Percentiles rank a stretch among this genome's conserved stretches.
Conservation (phyloP, 1,140 invertebrate species). For the Zaprionus ghesquierei region DNA sequence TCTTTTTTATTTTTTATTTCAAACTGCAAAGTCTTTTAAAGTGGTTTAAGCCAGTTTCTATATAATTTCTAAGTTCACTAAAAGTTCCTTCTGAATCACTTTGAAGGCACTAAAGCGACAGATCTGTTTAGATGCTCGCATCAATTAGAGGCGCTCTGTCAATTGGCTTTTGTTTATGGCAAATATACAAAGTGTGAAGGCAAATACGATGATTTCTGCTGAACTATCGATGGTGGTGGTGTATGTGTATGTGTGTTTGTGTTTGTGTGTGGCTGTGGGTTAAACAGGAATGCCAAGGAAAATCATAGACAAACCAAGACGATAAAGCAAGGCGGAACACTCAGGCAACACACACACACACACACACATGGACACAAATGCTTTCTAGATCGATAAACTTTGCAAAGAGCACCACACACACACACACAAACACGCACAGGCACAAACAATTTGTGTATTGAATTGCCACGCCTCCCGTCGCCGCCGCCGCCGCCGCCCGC, state of each 20-base stretch:
- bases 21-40: not conserved
- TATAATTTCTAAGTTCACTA: too few species aligned
- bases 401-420: constrained; percentile 30
- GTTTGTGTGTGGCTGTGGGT: not conserved
- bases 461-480: constrained; percentile 28
- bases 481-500: too few species aligned
- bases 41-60: too few species aligned
- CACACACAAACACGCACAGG: too few species aligned
- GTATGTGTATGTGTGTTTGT: too few species aligned
- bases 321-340: constrained; percentile 25
- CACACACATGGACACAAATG: constrained; percentile 48
- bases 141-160: not conserved
- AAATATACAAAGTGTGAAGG: constrained; percentile 15
- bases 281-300: constrained; percentile 6
- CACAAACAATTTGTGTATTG: constrained; percentile 54
- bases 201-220: constrained; percentile 46
- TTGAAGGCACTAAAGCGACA: too few species aligned
- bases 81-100: too few species aligned
- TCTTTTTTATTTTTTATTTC: not conserved
- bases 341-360: constrained; percentile 32
- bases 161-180: not conserved
- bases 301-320: constrained; percentile 16
- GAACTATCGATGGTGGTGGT: not conserved
- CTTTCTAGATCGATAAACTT: constrained; percentile 63
- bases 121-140: not conserved